Conservation (phyloP, 2,888 invertebrate species). For the Oligia strigilis region DNA sequence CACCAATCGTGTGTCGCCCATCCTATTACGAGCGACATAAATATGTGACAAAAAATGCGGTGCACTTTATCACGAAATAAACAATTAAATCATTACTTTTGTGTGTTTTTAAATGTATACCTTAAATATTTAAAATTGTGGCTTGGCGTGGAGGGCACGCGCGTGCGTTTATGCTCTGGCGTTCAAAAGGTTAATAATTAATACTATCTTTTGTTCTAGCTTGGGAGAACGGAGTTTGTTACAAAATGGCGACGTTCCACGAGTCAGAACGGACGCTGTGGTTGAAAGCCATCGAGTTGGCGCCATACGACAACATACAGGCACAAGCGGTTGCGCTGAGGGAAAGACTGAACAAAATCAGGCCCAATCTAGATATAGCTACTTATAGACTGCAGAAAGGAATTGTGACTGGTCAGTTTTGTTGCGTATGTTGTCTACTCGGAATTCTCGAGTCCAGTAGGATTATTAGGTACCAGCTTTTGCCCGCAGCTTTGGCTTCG, state of each 20-base stretch:
- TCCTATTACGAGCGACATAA: too few species aligned
- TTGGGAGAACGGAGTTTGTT: slow-evolving; percentile 95
- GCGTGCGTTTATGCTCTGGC: too few species aligned
- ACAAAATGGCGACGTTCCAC: slow-evolving; percentile 95
- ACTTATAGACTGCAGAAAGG: slow-evolving; percentile 93
- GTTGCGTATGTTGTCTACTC: not conserved
- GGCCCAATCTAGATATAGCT: slow-evolving; percentile 92
- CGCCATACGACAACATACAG: slow-evolving; percentile 95
- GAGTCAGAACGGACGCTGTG: slow-evolving; percentile 96
- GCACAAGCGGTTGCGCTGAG: slow-evolving; percentile 93
- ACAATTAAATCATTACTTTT: too few species aligned
- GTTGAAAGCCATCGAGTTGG: slow-evolving; percentile 95
- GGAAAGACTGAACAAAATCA: slow-evolving; percentile 92
- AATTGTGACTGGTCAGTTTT: slow-evolving; percentile 91
- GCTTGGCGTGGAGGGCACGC: too few species aligned
- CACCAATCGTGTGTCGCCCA: too few species aligned
- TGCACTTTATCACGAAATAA: too few species aligned
- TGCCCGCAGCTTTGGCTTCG: not conserved
- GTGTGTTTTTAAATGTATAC: too few species aligned
- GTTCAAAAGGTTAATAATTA: too few species aligned
- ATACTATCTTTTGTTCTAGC: slow-evolving; percentile 86
- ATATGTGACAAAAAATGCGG: too few species aligned
- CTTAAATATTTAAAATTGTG: too few species aligned
- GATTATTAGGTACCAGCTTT: not conserved
- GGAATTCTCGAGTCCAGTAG: not conserved